Base-by-base conservation (phyloP, 2,888 invertebrate genomes). In the Erannis defoliaria region DNA sequence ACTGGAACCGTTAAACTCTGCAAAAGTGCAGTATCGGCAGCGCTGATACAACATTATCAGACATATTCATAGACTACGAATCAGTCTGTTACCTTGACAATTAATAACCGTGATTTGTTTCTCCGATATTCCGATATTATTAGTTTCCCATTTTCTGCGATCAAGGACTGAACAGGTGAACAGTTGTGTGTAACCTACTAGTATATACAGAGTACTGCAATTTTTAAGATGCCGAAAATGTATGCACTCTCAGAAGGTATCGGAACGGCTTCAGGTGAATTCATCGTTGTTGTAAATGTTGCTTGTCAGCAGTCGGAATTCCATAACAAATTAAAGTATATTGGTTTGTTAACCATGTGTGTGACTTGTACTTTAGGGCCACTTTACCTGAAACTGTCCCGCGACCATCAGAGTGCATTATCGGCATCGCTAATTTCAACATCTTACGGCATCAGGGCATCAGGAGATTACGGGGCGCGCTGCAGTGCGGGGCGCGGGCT, bases 391-490 rank as follows among this genome's bases (percentile, higher is more conserved):
- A n/a, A 42, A n/a, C 38, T 10, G 21, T 16, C 10, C 8, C 8
- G 23, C 23, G 43, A n/a, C 23, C 14, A 23, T 23, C 43, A 26
- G 83, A 90, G 87, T 90, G 91, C 91, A 91, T 85, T 86, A 81
- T 81, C 76, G 81, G 78, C 76, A 82, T 77, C 80, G 84, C 83
- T 88, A 86, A 89, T 89, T 88, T 81, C 74, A 85, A 86, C 84
- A 88, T 86, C 82, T 90, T 88, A 90, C 90, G 88, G 89, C 88
- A 89, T 89, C 87, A 85, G 49, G 76, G 89, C 88, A 89, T 90
- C 88, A 85, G 76, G 84, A 86, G 86, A 84, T 86, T 85, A 84
- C 80, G 81, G 74, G 79, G 73, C 64, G 68, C 66, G 72, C 66
- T 72, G 77, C 80, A 77, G 81, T 79, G 81, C 80, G 78, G 81